phyloP scores from a whole-genome alignment of 2,113 vertebrate species.

The Tragelaphus imberbis region DNA sequence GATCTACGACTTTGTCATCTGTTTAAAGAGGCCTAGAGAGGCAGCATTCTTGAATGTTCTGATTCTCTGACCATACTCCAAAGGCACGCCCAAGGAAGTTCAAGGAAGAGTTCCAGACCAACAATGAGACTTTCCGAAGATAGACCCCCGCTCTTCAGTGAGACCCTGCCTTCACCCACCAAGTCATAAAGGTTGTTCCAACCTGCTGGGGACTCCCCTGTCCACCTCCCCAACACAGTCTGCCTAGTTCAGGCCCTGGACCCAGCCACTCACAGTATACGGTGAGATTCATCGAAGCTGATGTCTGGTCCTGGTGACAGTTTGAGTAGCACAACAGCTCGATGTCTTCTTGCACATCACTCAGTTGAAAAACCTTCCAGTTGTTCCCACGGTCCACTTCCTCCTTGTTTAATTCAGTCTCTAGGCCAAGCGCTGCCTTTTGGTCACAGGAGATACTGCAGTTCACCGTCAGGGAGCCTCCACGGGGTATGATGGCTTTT shows the following conservation, averaged over 20 bases:
- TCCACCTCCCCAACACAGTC: rapidly evolving
- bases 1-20: neutral
- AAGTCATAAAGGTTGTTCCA: neutral
- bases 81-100: neutral
- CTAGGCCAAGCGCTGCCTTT: rapidly evolving
- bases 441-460: constrained; percentile 45
- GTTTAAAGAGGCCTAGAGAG: neutral
- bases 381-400: rapidly evolving
- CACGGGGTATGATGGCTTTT: neutral
- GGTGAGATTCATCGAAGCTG: rapidly evolving
- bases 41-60: neutral
- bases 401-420: neutral
- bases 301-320: rapidly evolving
- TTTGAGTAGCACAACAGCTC: rapidly evolving
- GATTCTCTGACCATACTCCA: neutral
- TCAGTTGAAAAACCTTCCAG: constrained; percentile 32
- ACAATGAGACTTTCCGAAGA: neutral
- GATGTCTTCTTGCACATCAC: rapidly evolving
- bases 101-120: neutral
- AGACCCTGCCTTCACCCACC: neutral
- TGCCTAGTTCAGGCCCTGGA: too few relatives aligned
- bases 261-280: constrained; percentile 66
- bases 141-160: neutral
- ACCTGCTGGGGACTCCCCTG: neutral
- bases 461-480: constrained; percentile 50